Evolutionary conservation across 2,113 vertebrate genomes (phyloP), one percentile per base, ranked within the genome.

Genomic region (Raja brachyura): DNA sequence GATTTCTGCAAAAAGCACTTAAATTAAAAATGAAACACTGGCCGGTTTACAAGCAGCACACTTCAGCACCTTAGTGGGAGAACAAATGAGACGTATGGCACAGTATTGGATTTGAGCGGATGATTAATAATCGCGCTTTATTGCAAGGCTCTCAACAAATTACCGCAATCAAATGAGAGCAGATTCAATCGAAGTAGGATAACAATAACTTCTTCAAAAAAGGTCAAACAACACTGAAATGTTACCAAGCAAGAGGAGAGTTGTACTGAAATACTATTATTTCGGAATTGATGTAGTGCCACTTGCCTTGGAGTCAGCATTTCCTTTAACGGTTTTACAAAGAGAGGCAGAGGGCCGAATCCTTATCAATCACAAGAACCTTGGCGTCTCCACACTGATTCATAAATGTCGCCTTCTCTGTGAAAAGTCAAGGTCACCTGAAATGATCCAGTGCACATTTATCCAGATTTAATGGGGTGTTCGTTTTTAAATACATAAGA

Each of bases 171-270:
- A 97, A 95, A 93, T 94, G 94, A 94, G 94, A 96, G 96, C 97
- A 96, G 96, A 96, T 94, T 95, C 95, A 97, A 96, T 97, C 96
- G 95, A 97, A 86, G 97, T 96, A 95, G 93, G 96, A 97, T 97
- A 97, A 96, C 96, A 97, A 97, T 97, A 96, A 97, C 96, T 97
- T 97, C 96, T 33, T 73, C 94, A 90, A 95, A 85, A 63, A 96
- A 97, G 96, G 96, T 97, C 97, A 97, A 96, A 94, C 96, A 95
- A 95, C 95, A 96, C 96, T 98, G 97, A 97, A 97, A 97, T 96
- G 97, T 98, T 97, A 97, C 97, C 95, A 96, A 96, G 97, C 96
- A 97, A 97, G 96, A 96, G 96, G 96, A 96, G 94, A 97, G 96
- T 95, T 96, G 96, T 97, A 97, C 96, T 95, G 96, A 96, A 96